Evolutionary conservation across 2,797 vertebrate species (phyloP).

Genomic region (Amphiprion clarkii): DNA sequence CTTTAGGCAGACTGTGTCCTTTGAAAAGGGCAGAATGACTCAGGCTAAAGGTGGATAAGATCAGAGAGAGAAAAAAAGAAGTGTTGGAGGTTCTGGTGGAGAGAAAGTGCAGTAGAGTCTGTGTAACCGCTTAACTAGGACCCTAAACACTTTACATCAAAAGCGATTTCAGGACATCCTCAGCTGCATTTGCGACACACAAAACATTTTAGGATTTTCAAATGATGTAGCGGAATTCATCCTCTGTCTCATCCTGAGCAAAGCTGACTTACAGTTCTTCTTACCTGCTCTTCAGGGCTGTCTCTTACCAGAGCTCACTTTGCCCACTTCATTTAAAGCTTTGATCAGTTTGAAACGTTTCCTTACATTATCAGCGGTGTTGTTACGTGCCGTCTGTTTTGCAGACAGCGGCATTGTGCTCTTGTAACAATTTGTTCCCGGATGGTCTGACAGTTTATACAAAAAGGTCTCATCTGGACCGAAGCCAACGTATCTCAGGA

Average conservation of each 20-base stretch:
- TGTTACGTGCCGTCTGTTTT: slow-evolving; percentile 32
- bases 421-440: slow-evolving; percentile 41
- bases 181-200: not conserved
- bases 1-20: slow-evolving; percentile 51
- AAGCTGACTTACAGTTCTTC: too few species aligned
- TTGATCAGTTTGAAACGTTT: slow-evolving; percentile 40
- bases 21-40: slow-evolving; percentile 55
- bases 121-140: too few species aligned
- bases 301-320: slow-evolving; percentile 25
- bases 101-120: not conserved
- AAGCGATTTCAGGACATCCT: too few species aligned
- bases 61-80: not conserved
- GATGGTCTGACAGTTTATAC: slow-evolving; percentile 49
- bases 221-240: not conserved
- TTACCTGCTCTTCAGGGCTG: not conserved
- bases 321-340: slow-evolving; percentile 47
- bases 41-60: slow-evolving; percentile 43
- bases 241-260: too few species aligned
- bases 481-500: slow-evolving; percentile 46
- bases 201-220: not conserved
- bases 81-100: not conserved
- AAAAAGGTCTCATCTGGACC: slow-evolving; percentile 58
- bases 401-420: slow-evolving; percentile 45
- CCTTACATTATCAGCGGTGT: slow-evolving; percentile 27
- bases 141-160: too few species aligned